Conservation (phyloP, 2,888 invertebrate species). For the Pedicia rivosa region DNA sequence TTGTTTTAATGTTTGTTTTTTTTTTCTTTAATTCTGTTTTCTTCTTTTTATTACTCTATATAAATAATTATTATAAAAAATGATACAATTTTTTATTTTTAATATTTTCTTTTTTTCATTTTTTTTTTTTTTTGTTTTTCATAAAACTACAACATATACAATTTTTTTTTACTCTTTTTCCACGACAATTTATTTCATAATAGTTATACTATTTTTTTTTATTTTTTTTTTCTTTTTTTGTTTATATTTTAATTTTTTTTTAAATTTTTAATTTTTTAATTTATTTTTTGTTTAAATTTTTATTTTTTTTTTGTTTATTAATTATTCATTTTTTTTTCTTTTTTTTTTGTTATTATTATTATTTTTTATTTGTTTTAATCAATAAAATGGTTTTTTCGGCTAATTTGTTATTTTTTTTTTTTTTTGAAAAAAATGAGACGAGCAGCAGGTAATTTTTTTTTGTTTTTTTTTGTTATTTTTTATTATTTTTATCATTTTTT, state of each 20-base stretch:
- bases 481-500: background rate
- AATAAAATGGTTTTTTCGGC: slow-evolving; percentile 1
- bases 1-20: too few species aligned
- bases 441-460: slow-evolving; percentile 4
- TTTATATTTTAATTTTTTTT: background rate
- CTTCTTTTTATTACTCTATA: slow-evolving; percentile 4
- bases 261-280: slow-evolving; percentile 2
- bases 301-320: background rate
- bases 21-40: slow-evolving; percentile 1
- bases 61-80: slow-evolving; percentile 1
- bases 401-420: slow-evolving; percentile 2
- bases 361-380: background rate
- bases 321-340: background rate
- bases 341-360: background rate
- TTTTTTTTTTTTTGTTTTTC: slow-evolving; percentile 5
- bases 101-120: slow-evolving; percentile 3
- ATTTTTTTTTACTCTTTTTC: slow-evolving; percentile 6
- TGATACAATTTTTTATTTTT: slow-evolving; percentile 4
- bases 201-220: slow-evolving; percentile 6
- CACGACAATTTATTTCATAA: slow-evolving; percentile 5
- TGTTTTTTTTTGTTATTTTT: slow-evolving; percentile 2
- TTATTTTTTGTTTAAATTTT: slow-evolving; percentile 1
- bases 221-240: background rate
- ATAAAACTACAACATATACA: slow-evolving; percentile 9
- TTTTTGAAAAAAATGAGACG: slow-evolving; percentile 2